Conservation (phyloP, 2,113 vertebrate species). For the Thomomys bottae region DNA sequence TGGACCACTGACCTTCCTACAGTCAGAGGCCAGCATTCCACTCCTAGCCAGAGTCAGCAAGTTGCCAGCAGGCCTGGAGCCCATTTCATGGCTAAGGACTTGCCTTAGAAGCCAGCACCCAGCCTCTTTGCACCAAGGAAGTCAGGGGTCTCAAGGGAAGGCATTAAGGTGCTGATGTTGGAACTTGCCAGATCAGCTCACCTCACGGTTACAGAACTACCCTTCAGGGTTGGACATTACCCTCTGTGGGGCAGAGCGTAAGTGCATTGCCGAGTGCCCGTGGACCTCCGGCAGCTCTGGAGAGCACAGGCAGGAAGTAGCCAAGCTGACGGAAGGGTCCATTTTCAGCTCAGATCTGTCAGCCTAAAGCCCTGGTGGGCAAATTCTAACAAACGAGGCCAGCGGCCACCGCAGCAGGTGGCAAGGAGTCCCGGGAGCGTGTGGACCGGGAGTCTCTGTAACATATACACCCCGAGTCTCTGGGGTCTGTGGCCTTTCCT, state of each 20-base stretch:
- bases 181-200: neutral
- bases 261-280: neutral
- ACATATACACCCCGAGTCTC: accelerated
- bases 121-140: neutral
- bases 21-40: too few relatives aligned
- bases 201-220: constrained; percentile 1
- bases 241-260: neutral
- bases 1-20: accelerated
- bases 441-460: accelerated
- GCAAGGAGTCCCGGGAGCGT: neutral
- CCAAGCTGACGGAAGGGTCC: neutral
- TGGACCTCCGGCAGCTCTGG: neutral
- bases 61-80: too few relatives aligned
- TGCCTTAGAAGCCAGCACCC: accelerated
- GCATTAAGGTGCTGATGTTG: neutral
- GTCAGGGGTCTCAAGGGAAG: neutral
- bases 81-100: accelerated
- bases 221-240: neutral
- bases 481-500: neutral
- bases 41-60: too few relatives aligned
- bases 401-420: accelerated
- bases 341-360: neutral
- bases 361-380: neutral
- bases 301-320: neutral
- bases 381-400: neutral